A percentile compares a stretch with the other conserved stretches of the same genome.
phyloP scores from a whole-genome alignment of 2,888 invertebrate genomes.

The Schizaphis graminum region DNA sequence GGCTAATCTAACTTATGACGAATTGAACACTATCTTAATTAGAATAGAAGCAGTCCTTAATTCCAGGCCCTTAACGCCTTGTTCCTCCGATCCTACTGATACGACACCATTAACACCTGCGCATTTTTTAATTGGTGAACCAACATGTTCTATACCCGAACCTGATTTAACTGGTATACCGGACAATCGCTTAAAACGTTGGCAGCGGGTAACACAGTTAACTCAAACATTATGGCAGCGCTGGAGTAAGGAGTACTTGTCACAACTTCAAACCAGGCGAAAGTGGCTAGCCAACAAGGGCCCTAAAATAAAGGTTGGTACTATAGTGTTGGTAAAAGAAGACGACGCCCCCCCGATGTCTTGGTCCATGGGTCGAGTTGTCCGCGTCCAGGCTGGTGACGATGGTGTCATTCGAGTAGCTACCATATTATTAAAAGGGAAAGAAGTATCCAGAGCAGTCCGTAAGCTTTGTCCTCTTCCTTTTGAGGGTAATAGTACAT shows the following conservation, averaged over 20 bases:
- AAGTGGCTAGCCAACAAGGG: constrained; percentile 50
- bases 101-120: constrained; percentile 68
- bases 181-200: constrained; percentile 63
- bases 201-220: constrained; percentile 66
- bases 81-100: constrained; percentile 68
- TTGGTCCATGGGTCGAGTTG: not conserved
- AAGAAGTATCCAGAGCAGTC: not conserved
- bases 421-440: not conserved
- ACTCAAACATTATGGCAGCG: constrained; percentile 68
- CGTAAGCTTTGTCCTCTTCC: not conserved
- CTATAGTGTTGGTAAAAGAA: not conserved
- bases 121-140: constrained; percentile 69
- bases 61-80: constrained; percentile 68
- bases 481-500: not conserved
- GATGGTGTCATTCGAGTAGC: not conserved
- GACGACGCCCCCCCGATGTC: not conserved
- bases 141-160: constrained; percentile 66
- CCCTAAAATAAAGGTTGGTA: not conserved
- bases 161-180: constrained; percentile 63
- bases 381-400: no score
- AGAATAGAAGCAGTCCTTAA: constrained; percentile 69
- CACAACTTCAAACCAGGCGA: constrained; percentile 65
- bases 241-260: constrained; percentile 68
- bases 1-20: constrained; percentile 55
- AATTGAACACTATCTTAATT: constrained; percentile 67